These are phyloP conservation scores for Lontra canadensis DNA, from an alignment of 2,113 vertebrate genomes.

Conservation along the genomic window DNA sequence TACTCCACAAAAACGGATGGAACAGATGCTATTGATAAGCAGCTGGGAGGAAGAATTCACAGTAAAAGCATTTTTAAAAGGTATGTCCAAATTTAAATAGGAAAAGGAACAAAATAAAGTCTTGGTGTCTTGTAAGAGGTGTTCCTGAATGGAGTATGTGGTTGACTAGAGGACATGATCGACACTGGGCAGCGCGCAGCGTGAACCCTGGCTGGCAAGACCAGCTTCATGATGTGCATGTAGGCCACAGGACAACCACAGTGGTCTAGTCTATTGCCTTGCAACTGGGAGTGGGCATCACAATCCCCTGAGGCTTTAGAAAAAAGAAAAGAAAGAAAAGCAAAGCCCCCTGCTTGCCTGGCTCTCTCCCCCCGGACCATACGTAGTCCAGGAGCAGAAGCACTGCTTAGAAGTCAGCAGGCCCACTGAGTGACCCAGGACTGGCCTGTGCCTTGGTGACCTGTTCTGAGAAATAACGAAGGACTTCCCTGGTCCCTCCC, in stretches of 20 bases:
- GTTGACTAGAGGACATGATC: not conserved
- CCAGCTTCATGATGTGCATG: not conserved
- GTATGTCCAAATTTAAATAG: conserved; percentile 71
- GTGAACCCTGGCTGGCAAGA: not conserved
- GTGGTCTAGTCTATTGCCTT: not conserved
- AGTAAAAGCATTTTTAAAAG: conserved; percentile 86
- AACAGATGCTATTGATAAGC: conserved; percentile 81
- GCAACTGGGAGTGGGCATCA: not conserved
- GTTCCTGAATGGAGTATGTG: not conserved
- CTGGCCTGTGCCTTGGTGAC: not conserved
- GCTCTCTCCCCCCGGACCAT: not conserved
- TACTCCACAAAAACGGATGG: conserved; percentile 85
- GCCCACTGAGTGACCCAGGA: not conserved
- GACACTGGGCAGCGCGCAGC: not conserved
- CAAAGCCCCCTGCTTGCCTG: not conserved
- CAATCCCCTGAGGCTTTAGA: not conserved
- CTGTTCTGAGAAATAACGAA: not conserved
- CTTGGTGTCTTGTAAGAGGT: not conserved
- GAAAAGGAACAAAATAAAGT: conserved; percentile 2
- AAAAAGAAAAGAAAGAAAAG: not conserved
- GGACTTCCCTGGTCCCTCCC: not conserved
- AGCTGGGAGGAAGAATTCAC: conserved; percentile 82
- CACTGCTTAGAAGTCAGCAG: not conserved
- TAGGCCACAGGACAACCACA: not conserved
- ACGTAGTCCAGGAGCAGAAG: not conserved